Evolutionary conservation across 1,140 invertebrate genomes (phyloP).

Genomic region (Trichoplusia ni): DNA sequence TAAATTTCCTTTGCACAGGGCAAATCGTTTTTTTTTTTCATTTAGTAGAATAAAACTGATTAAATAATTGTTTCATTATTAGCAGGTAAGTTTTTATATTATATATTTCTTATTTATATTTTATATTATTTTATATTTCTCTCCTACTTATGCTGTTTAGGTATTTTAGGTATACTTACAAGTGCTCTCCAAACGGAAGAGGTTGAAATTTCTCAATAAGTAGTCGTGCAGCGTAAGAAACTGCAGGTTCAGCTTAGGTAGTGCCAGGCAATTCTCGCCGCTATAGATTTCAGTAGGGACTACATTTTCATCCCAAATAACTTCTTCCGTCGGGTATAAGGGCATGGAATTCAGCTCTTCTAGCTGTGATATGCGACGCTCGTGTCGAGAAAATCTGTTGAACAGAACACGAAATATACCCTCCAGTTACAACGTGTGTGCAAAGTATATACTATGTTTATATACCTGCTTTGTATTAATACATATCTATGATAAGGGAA

Average conservation of each 20-base stretch:
- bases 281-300: slow-evolving; percentile 99
- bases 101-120: too few relatives aligned
- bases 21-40: too few relatives aligned
- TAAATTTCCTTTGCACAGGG: too few relatives aligned
- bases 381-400: slow-evolving; percentile 91
- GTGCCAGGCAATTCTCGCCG: slow-evolving; percentile 95
- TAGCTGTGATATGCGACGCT: slow-evolving; percentile 94
- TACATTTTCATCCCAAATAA: slow-evolving; percentile 99
- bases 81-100: too few relatives aligned
- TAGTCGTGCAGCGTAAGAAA: slow-evolving; percentile 99
- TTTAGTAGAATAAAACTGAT: too few relatives aligned
- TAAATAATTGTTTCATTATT: too few relatives aligned
- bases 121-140: too few relatives aligned
- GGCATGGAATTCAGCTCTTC: slow-evolving; percentile 99
- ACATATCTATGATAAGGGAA: not conserved
- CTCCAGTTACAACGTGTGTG: too few relatives aligned
- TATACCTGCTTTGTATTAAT: too few relatives aligned
- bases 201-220: slow-evolving; percentile 97
- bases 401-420: too few relatives aligned
- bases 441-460: too few relatives aligned
- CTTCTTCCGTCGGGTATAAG: slow-evolving; percentile 98
- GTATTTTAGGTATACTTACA: slow-evolving; percentile 85
- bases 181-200: slow-evolving; percentile 98
- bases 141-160: too few relatives aligned
- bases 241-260: slow-evolving; percentile 99